phyloP scores from a whole-genome alignment of 2,888 invertebrate genomes.

The Ormyrus nitidulus region DNA sequence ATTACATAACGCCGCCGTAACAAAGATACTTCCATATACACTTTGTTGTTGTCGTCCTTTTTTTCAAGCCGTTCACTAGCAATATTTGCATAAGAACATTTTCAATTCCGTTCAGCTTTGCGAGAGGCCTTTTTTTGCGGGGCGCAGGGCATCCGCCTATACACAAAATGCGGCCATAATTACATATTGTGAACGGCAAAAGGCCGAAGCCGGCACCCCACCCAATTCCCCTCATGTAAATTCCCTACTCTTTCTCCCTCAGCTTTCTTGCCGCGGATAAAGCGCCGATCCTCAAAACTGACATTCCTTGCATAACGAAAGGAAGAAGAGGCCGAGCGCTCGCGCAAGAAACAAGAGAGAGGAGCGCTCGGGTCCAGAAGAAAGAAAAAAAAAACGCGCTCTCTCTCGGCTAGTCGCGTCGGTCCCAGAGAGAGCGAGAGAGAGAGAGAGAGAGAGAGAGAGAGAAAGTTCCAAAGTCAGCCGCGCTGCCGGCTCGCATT shows the following conservation, averaged over 20 bases:
- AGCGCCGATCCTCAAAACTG: constrained; percentile 43
- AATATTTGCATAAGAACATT: constrained; percentile 50
- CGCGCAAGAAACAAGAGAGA: no score
- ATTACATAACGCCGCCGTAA: constrained; percentile 14
- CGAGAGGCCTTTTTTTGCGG: constrained; percentile 6
- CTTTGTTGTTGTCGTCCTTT: not conserved
- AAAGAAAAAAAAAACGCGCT: no score
- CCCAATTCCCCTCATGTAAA: constrained; percentile 33
- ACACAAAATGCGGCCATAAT: constrained; percentile 42
- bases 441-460: no score
- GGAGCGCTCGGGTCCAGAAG: no score
- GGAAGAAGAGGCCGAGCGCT: no score
- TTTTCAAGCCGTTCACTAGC: constrained; percentile 2
- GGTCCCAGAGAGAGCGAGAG: no score
- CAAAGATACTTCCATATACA: constrained; percentile 20
- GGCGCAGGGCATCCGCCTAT: constrained; percentile 22
- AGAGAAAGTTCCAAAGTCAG: no score
- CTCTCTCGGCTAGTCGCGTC: no score
- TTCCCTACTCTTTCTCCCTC: constrained; percentile 10
- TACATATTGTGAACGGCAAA: constrained; percentile 35
- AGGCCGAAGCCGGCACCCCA: constrained; percentile 3
- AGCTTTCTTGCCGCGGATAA: constrained; percentile 42
- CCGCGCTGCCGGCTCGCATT: not conserved
- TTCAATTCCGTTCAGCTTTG: constrained; percentile 32
- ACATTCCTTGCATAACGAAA: constrained; percentile 49